These are phyloP conservation scores for Antheraea yamamai DNA, from an alignment of 2,888 invertebrate genomes.

Conservation along the genomic window DNA sequence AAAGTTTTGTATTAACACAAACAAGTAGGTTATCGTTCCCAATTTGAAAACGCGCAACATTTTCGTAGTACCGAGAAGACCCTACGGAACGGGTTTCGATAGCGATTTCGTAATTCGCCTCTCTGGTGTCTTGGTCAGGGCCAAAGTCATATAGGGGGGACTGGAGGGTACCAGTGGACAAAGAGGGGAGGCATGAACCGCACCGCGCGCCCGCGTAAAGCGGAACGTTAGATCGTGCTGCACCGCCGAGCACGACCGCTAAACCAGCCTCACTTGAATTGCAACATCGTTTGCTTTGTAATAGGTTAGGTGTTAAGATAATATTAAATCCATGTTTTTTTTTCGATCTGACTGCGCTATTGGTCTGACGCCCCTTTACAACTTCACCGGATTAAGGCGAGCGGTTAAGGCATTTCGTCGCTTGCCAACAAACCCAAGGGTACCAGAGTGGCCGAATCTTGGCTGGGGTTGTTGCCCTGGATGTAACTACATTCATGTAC, in stretches of 20 bases:
- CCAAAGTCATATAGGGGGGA: slow-evolving; percentile 44
- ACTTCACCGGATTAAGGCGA: too few relatives aligned
- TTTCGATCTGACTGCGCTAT: too few relatives aligned
- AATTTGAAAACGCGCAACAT: slow-evolving; percentile 44
- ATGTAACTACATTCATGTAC: neutral
- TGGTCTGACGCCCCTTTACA: too few relatives aligned
- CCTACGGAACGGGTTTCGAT: slow-evolving; percentile 59
- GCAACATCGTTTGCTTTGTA: slow-evolving; percentile 70
- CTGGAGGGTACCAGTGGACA: slow-evolving; percentile 45
- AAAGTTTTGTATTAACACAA: slow-evolving; percentile 25
- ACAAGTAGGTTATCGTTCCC: slow-evolving; percentile 41
- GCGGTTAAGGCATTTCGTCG: too few relatives aligned
- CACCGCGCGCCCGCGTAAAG: slow-evolving; percentile 62
- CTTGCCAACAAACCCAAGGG: too few relatives aligned
- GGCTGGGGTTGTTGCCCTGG: too few relatives aligned
- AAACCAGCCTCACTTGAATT: slow-evolving; percentile 70
- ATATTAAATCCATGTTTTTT: neutral
- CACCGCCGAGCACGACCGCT: slow-evolving; percentile 80
- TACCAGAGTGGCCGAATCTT: too few relatives aligned
- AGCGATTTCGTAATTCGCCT: slow-evolving; percentile 75
- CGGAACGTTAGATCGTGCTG: slow-evolving; percentile 82
- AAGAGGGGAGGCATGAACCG: slow-evolving; percentile 39
- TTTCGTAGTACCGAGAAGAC: slow-evolving; percentile 32
- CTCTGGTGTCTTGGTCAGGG: slow-evolving; percentile 79
- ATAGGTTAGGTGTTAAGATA: slow-evolving; percentile 43